A percentile compares a stretch with the other conserved stretches of the same genome.
These are phyloP conservation scores for Sarcophaga rosellei DNA, from an alignment of 2,888 invertebrate species.

Conservation along the genomic window DNA sequence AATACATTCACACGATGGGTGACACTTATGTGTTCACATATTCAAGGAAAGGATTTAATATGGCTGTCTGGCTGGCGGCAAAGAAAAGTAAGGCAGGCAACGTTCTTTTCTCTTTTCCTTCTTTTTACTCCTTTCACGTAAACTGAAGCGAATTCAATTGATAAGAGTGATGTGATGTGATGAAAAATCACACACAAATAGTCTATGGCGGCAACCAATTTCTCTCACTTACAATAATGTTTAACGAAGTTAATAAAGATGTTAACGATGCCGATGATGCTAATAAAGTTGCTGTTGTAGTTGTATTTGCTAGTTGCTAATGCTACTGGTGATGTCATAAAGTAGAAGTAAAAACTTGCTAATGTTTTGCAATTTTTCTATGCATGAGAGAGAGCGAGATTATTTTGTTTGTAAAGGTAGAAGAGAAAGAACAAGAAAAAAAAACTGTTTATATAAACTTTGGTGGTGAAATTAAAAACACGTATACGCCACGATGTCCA, in stretches of 20 bases:
- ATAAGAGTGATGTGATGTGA: too few relatives aligned
- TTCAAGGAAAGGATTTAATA: constrained; percentile 54
- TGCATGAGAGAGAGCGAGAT: background rate
- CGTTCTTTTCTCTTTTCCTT: background rate
- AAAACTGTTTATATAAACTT: constrained; percentile 4
- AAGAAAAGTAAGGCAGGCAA: constrained; percentile 34
- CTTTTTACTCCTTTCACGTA: too few relatives aligned
- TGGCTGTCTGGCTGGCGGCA: constrained; percentile 13
- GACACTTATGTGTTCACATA: background rate
- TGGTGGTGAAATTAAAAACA: constrained; percentile 41
- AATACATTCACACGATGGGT: background rate
- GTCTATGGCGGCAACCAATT: constrained; percentile 27
- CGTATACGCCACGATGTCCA: constrained; percentile 61
- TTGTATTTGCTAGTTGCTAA: too few relatives aligned
- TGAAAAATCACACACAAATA: background rate
- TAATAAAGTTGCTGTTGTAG: constrained; percentile 9
- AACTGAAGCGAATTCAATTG: too few relatives aligned
- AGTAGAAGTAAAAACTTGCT: background rate
- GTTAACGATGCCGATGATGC: background rate
- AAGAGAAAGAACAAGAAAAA: background rate
- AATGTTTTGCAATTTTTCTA: constrained; percentile 23
- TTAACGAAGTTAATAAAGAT: background rate
- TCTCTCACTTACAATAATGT: background rate
- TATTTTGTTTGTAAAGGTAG: background rate
- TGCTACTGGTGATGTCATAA: constrained; percentile 40